These are phyloP conservation scores for Papilio machaon DNA, from an alignment of 1,140 invertebrate genomes.

Conservation along the genomic window DNA sequence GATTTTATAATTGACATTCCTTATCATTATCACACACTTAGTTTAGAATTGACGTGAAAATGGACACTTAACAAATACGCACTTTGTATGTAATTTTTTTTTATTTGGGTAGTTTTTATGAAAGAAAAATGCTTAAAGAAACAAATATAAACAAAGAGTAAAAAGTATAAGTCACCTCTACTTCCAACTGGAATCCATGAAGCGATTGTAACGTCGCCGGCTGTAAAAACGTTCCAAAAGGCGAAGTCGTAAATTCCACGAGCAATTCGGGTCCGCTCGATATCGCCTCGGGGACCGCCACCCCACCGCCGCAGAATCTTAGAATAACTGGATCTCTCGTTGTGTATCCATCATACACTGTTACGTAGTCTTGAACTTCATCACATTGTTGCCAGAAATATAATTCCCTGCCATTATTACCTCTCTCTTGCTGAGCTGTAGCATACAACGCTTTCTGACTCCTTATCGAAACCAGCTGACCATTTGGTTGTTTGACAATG, in stretches of 20 bases:
- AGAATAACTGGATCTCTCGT: constrained; percentile 93
- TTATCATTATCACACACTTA: neutral
- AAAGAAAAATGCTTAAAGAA: neutral
- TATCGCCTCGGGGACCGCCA: constrained; percentile 90
- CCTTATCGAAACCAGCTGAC: constrained; percentile 91
- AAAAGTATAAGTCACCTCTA: constrained; percentile 83
- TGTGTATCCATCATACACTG: constrained; percentile 95
- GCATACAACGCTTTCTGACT: constrained; percentile 85
- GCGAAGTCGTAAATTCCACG: constrained; percentile 94
- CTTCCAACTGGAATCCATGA: constrained; percentile 94
- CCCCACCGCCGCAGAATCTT: constrained; percentile 94
- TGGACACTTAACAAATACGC: too few species aligned
- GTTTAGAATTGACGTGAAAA: too few species aligned
- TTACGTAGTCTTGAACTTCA: constrained; percentile 93
- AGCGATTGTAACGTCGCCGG: constrained; percentile 89
- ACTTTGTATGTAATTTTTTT: too few species aligned
- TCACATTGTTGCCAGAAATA: constrained; percentile 92
- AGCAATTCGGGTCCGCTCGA: constrained; percentile 93
- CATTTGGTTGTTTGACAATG: constrained; percentile 90
- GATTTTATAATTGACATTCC: neutral
- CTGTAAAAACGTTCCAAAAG: constrained; percentile 93
- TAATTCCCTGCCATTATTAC: constrained; percentile 71
- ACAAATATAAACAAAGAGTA: neutral
- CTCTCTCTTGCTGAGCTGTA: constrained; percentile 74
- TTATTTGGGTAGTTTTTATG: too few species aligned